Evolutionary conservation across 2,113 vertebrate genomes (phyloP).

Genomic region (Pelmatolapia mariae): DNA sequence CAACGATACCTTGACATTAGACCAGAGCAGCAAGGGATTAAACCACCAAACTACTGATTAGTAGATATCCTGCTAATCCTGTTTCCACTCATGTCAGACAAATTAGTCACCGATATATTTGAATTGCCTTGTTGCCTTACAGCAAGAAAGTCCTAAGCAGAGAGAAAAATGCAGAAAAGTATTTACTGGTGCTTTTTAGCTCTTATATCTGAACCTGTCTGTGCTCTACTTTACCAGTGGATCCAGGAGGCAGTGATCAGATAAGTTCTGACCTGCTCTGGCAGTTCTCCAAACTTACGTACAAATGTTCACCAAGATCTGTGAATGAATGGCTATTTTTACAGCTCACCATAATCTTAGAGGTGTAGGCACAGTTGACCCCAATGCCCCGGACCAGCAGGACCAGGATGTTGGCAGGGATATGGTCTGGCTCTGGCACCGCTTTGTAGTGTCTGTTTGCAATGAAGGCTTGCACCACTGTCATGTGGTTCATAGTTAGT

Average conservation of each 20-base stretch:
- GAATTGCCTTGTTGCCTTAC: neutral
- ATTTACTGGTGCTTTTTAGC: neutral
- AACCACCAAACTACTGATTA: neutral
- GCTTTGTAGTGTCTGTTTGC: constrained; percentile 82
- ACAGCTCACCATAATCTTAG: constrained; percentile 90
- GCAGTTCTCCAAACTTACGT: neutral
- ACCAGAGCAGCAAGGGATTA: neutral
- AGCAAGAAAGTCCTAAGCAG: neutral
- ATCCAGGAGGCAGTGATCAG: neutral
- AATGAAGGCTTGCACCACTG: constrained; percentile 88
- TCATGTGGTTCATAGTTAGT: constrained; percentile 97
- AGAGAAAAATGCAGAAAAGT: neutral
- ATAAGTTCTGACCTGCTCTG: neutral
- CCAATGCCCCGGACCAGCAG: constrained; percentile 87
- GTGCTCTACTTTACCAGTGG: neutral
- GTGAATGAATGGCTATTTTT: constrained; percentile 27
- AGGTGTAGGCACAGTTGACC: constrained; percentile 97
- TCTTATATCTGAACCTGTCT: neutral
- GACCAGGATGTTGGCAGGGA: constrained; percentile 81
- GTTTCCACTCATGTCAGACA: neutral
- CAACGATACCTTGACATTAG: neutral
- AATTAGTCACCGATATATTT: neutral
- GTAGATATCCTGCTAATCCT: neutral
- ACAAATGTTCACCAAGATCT: neutral
- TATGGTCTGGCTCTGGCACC: constrained; percentile 82